phyloP scores from a whole-genome alignment of 2,888 invertebrate species.

The Euphydryas editha region DNA sequence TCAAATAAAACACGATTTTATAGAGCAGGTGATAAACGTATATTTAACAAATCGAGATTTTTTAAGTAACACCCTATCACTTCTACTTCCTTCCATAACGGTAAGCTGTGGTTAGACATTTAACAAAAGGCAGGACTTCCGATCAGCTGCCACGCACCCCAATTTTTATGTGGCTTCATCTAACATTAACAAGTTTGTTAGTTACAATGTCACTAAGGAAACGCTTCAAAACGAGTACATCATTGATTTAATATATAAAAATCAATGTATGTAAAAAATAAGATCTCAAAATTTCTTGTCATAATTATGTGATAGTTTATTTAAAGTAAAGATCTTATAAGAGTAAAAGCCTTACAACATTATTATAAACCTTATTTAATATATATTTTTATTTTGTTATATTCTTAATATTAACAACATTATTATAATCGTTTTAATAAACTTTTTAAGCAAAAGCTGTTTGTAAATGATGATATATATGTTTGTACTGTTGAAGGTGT shows the following conservation, averaged over 20 bases:
- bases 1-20: not conserved
- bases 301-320: too few species aligned
- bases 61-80: constrained; percentile 38
- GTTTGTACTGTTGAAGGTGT: too few species aligned
- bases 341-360: too few species aligned
- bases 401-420: too few species aligned
- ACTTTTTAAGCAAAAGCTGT: too few species aligned
- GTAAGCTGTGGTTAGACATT: constrained; percentile 66
- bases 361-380: too few species aligned
- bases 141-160: constrained; percentile 81
- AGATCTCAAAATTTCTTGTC: too few species aligned
- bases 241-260: constrained; percentile 3
- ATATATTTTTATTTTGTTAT: too few species aligned
- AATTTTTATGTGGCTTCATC: constrained; percentile 76
- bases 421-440: too few species aligned
- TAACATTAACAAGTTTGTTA: constrained; percentile 68
- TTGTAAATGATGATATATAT: too few species aligned
- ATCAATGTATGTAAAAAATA: not conserved
- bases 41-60: constrained; percentile 11
- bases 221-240: constrained; percentile 6
- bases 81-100: constrained; percentile 66
- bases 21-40: constrained; percentile 1
- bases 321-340: too few species aligned
- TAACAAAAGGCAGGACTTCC: constrained; percentile 82
- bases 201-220: constrained; percentile 45